These are phyloP conservation scores for Drosophila ohnishii DNA, from an alignment of 1,140 invertebrate species.

Conservation along the genomic window DNA sequence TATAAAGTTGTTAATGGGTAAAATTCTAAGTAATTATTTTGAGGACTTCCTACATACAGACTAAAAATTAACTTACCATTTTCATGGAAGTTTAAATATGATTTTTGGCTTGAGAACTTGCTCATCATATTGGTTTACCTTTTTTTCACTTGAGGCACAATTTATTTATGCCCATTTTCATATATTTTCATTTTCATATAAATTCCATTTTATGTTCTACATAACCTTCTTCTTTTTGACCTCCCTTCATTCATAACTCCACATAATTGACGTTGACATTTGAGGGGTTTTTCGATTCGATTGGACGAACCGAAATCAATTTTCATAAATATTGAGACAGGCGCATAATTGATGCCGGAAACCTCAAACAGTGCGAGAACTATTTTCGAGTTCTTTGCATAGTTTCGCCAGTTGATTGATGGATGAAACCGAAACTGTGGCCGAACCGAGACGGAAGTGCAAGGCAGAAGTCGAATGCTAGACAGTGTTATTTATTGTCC, in stretches of 20 bases:
- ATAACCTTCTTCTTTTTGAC: neutral
- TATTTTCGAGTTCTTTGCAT: conserved; percentile 59
- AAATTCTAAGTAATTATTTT: no score
- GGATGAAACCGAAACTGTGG: conserved; percentile 41
- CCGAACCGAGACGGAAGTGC: conserved; percentile 24
- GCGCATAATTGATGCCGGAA: conserved; percentile 73
- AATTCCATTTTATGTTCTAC: neutral
- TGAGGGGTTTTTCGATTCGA: conserved; percentile 44
- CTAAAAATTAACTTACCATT: no score
- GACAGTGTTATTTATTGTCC: conserved; percentile 71
- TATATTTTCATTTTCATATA: neutral
- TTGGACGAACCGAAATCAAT: conserved; percentile 64
- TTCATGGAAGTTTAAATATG: no score
- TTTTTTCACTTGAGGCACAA: neutral
- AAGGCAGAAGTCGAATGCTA: conserved; percentile 14
- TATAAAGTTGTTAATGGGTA: no score
- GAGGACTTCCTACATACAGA: no score
- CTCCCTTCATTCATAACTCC: conserved; percentile 37
- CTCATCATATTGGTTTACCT: no score
- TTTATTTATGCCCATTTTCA: neutral
- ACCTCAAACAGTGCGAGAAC: conserved; percentile 39
- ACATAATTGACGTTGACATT: conserved; percentile 74
- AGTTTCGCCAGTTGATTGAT: conserved; percentile 70
- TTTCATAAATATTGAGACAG: conserved; percentile 81
- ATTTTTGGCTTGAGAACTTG: no score